phyloP scores from a whole-genome alignment of 37 sponge, comb jelly and placozoan species.

The Spongia lamella region DNA sequence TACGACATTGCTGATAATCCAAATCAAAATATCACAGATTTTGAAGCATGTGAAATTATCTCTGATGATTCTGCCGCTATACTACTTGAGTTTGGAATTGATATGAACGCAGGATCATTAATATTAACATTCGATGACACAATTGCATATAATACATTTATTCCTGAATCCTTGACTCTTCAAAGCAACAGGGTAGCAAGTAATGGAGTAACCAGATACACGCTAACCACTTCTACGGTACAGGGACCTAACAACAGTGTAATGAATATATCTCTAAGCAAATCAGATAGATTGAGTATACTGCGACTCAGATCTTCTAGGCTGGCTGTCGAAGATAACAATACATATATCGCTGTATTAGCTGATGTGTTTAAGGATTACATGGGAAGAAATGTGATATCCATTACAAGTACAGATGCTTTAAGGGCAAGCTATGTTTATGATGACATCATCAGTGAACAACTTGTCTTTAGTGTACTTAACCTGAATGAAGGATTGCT shows the following conservation, averaged over 20 bases:
- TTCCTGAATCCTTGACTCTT: conserved; percentile 47
- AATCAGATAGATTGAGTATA: conserved; percentile 66
- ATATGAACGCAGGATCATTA: conserved; percentile 67
- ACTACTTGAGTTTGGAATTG: conserved; percentile 47
- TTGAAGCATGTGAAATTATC: conserved; percentile 8
- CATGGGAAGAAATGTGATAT: conserved; percentile 64
- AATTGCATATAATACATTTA: conserved; percentile 47
- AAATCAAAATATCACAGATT: conserved; percentile 1
- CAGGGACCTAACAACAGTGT: conserved; percentile 31
- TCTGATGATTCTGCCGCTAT: conserved; percentile 36
- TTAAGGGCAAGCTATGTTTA: conserved; percentile 42
- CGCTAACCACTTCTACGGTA: conserved; percentile 50
- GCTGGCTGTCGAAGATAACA: conserved; percentile 60
- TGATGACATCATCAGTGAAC: conserved; percentile 53
- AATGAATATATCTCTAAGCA: conserved; percentile 52
- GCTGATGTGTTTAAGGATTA: conserved; percentile 84
- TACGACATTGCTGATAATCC: conserved; percentile 45
- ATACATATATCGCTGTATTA: conserved; percentile 73
- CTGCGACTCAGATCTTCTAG: background rate
- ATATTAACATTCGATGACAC: conserved; percentile 66
- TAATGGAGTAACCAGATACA: conserved; percentile 27
- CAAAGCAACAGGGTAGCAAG: conserved; percentile 33
- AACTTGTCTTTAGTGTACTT: conserved; percentile 36
- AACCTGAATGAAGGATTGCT: conserved; percentile 67
- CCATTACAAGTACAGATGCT: conserved; percentile 77